phyloP scores from a whole-genome alignment of 2,113 vertebrate genomes.

The Hypocryptadius cinnamomeus region DNA sequence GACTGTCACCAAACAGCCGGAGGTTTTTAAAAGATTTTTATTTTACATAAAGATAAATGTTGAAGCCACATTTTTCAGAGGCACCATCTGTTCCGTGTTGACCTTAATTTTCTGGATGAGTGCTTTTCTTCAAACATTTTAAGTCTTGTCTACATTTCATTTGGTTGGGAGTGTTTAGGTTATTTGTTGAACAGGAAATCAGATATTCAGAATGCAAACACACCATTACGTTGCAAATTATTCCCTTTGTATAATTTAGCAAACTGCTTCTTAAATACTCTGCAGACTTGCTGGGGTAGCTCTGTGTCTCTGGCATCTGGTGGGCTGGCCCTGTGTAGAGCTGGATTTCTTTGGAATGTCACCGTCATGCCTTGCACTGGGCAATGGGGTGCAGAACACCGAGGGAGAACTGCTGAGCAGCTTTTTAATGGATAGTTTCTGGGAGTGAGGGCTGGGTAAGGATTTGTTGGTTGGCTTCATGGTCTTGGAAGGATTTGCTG shows the following conservation, averaged over 20 bases:
- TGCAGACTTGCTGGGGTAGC: not conserved
- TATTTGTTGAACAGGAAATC: constrained; percentile 61
- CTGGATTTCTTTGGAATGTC: not conserved
- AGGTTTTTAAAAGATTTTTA: constrained; percentile 47
- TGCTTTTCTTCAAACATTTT: constrained; percentile 65
- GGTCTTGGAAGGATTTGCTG: not conserved
- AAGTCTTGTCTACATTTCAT: constrained; percentile 65
- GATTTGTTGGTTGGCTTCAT: not conserved
- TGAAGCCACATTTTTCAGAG: constrained; percentile 47
- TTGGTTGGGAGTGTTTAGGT: constrained; percentile 60
- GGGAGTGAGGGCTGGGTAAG: not conserved
- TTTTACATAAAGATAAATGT: constrained; percentile 59
- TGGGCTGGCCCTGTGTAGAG: fast-evolving
- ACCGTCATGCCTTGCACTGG: not conserved
- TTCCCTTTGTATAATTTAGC: constrained; percentile 50
- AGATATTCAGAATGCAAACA: constrained; percentile 56
- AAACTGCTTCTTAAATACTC: constrained; percentile 35
- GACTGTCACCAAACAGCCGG: constrained; percentile 39
- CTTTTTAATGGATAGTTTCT: not conserved
- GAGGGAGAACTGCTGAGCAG: not conserved
- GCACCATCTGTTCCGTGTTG: constrained; percentile 63
- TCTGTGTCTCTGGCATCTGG: not conserved
- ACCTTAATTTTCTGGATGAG: constrained; percentile 71
- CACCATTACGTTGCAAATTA: constrained; percentile 42
- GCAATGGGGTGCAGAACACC: fast-evolving